Conservation (phyloP, 2,888 invertebrate genomes). For the Tiphia femorata region DNA sequence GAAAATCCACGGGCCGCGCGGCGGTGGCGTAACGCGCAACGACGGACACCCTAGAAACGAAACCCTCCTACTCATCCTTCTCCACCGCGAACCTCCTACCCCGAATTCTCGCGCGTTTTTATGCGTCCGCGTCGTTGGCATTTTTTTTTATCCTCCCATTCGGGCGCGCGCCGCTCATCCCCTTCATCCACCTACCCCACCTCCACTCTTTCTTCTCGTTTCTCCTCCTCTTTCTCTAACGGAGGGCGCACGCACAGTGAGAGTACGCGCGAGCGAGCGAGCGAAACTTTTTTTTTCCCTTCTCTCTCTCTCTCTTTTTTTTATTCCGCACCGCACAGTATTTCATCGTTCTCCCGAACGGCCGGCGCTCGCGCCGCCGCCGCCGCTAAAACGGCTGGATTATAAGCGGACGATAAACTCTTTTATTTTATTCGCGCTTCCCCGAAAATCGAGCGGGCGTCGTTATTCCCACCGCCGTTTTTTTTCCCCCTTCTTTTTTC, state of each 20-base stretch:
- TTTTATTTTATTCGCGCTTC: constrained; percentile 58
- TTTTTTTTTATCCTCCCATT: too few relatives aligned
- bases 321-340: constrained; percentile 23
- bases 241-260: too few relatives aligned
- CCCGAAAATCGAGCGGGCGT: constrained; percentile 26
- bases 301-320: neutral
- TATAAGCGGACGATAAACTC: constrained; percentile 59
- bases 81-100: too few relatives aligned
- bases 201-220: neutral
- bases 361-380: too few relatives aligned
- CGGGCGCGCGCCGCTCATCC: neutral
- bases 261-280: too few relatives aligned
- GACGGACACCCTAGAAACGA: too few relatives aligned
- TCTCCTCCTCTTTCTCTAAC: neutral
- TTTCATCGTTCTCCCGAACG: constrained; percentile 54
- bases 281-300: too few relatives aligned
- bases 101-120: too few relatives aligned
- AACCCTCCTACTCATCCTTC: too few relatives aligned
- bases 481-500: constrained; percentile 8
- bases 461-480: constrained; percentile 16
- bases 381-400: constrained; percentile 57
- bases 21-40: too few relatives aligned
- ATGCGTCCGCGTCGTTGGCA: too few relatives aligned
- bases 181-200: neutral
- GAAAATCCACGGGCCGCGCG: too few relatives aligned